These are phyloP conservation scores for Nymphalis c-album DNA, from an alignment of 2,888 invertebrate genomes.

Conservation along the genomic window DNA sequence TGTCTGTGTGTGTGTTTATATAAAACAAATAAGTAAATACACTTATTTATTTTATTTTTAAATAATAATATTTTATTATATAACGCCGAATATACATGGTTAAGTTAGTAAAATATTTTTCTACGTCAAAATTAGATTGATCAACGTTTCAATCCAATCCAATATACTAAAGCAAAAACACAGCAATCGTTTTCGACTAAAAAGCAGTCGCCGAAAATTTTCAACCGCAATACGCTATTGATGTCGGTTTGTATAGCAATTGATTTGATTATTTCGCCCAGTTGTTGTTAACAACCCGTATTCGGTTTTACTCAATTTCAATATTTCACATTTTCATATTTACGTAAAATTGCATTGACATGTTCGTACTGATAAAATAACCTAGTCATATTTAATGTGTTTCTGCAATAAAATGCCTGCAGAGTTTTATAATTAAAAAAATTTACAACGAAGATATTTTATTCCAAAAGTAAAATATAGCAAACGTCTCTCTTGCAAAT, in stretches of 20 bases:
- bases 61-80: too few species aligned
- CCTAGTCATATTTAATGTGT: background rate
- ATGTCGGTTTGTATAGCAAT: conserved; percentile 16
- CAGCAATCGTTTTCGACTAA: conserved; percentile 1
- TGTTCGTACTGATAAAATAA: background rate
- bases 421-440: too few species aligned
- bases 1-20: too few species aligned
- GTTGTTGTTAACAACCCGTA: conserved; percentile 30
- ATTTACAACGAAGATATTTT: too few species aligned
- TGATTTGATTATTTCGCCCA: conserved; percentile 32
- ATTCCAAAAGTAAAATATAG: too few species aligned
- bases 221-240: conserved; percentile 10
- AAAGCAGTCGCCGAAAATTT: conserved; percentile 18
- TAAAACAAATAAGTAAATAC: too few species aligned
- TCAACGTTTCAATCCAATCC: background rate
- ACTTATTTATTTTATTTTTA: too few species aligned
- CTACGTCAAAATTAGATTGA: background rate
- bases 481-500: too few species aligned
- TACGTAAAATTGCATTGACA: conserved; percentile 12
- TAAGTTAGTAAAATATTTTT: background rate
- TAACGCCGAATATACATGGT: background rate
- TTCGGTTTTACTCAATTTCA: conserved; percentile 33
- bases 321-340: conserved; percentile 29
- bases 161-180: conserved; percentile 9
- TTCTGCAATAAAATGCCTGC: too few species aligned